Base-by-base conservation (phyloP, 2,113 vertebrate genomes). In the Empidonax traillii region DNA sequence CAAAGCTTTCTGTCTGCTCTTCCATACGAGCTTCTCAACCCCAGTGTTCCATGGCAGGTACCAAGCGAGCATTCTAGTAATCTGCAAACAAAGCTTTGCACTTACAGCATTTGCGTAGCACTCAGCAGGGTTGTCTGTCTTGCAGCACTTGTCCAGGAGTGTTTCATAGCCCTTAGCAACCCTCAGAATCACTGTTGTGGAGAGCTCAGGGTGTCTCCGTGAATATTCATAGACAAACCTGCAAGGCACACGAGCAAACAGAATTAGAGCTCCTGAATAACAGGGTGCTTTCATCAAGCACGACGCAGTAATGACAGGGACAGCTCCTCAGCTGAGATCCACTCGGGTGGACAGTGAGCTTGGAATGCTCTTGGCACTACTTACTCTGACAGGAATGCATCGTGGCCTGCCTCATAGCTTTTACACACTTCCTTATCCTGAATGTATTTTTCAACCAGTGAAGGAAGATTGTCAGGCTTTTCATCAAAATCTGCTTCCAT, bases 71-170 rank as follows among this genome's bases (percentile, higher is more conserved):
- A 7, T 7, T 37, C 18, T 7, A 30, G 22, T 27, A 43, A 23
- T 46, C 19, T 12, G 44, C n/a, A 80, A 89, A 15, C 3, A 28
- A 41, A 78, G 30, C 44, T 62, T 41, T 59, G 52, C 89, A 95
- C 98, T 35, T 96, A 98, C 98, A 93, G 96, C 97, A 0, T 88
- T 63, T 59, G 28, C 62, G 0, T 95, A 95, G 93, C 98, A 98
- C 0, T 90, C 68, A 0, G n/a, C 59, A 39, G 98, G 83, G 20
- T 97, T 95, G 12, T 67, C 97, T 5, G 87, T 56, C 27, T 97
- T 95, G 80, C 98, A 98, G 96, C 98, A 98, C 33, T 95, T 97
- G 3, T 97, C 89, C 90, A 98, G 78, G 8, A 92, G 87, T 44
- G 15, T 8, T 97, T 98, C 93, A 4, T 97, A 98, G 12, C 12